phyloP scores from a whole-genome alignment of 2,113 vertebrate genomes.

The Steatornis caripensis region DNA sequence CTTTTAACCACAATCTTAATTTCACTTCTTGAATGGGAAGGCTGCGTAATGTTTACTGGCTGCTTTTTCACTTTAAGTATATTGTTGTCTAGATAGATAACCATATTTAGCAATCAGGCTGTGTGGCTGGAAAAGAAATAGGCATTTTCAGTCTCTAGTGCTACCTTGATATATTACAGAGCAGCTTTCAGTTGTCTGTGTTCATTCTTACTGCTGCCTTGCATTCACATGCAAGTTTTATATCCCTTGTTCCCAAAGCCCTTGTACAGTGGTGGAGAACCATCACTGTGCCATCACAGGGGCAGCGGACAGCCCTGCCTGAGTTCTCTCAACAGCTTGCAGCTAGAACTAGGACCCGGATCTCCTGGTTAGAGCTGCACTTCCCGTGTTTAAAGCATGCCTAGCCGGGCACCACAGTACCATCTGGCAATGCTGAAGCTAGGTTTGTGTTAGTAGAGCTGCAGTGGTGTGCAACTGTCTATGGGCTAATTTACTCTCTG shows the following conservation, averaged over 20 bases:
- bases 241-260: background rate
- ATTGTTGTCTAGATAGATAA: background rate
- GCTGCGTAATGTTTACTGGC: background rate
- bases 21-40: background rate
- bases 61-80: background rate
- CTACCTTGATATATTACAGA: background rate
- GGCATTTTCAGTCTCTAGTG: background rate
- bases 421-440: background rate
- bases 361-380: background rate
- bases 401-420: background rate
- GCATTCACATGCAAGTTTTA: background rate
- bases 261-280: background rate
- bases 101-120: background rate
- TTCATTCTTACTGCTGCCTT: background rate
- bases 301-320: background rate
- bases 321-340: background rate
- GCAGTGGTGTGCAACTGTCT: background rate
- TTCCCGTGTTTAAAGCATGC: background rate
- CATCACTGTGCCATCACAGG: background rate
- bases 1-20: background rate
- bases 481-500: background rate
- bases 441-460: background rate
- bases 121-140: background rate
- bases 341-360: background rate
- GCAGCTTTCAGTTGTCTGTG: background rate